Evolutionary conservation across 2,888 invertebrate genomes (phyloP).

Genomic region (Tholera decimalis): DNA sequence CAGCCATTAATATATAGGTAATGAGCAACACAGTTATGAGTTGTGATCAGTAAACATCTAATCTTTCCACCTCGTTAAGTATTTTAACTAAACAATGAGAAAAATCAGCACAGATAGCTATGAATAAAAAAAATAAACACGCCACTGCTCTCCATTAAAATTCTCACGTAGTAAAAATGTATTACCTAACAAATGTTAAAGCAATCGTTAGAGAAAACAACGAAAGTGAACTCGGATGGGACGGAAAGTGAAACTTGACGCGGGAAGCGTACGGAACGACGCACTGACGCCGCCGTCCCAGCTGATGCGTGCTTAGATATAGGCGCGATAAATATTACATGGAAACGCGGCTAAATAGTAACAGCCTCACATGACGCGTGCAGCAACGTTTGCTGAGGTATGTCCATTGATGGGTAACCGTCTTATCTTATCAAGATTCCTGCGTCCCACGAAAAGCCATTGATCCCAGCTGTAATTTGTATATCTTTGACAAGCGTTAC

Average conservation of each 20-base stretch:
- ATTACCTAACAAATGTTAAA: slow-evolving; percentile 60
- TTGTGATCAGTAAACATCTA: background rate
- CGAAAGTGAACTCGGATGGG: slow-evolving; percentile 57
- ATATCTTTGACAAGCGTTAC: too few relatives aligned
- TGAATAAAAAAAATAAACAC: slow-evolving; percentile 1
- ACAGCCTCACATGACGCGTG: too few relatives aligned
- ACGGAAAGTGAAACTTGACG: slow-evolving; percentile 61
- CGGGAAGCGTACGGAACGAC: slow-evolving; percentile 34
- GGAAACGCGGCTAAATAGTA: background rate
- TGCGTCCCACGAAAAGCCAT: too few relatives aligned
- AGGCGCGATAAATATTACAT: slow-evolving; percentile 15
- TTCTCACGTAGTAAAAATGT: slow-evolving; percentile 45
- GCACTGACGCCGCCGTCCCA: slow-evolving; percentile 13
- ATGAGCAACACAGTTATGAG: background rate
- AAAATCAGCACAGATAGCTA: slow-evolving; percentile 5
- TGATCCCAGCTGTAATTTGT: too few relatives aligned
- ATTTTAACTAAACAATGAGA: slow-evolving; percentile 17
- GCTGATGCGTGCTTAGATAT: slow-evolving; percentile 18
- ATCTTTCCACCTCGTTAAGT: background rate
- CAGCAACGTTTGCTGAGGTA: too few relatives aligned
- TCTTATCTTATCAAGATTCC: too few relatives aligned
- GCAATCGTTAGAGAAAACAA: slow-evolving; percentile 57
- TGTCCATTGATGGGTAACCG: too few relatives aligned
- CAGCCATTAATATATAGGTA: too few relatives aligned
- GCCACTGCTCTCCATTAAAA: slow-evolving; percentile 28